Evolutionary conservation across 2,888 invertebrate genomes (phyloP).

Genomic region (Eupithecia subfuscata): DNA sequence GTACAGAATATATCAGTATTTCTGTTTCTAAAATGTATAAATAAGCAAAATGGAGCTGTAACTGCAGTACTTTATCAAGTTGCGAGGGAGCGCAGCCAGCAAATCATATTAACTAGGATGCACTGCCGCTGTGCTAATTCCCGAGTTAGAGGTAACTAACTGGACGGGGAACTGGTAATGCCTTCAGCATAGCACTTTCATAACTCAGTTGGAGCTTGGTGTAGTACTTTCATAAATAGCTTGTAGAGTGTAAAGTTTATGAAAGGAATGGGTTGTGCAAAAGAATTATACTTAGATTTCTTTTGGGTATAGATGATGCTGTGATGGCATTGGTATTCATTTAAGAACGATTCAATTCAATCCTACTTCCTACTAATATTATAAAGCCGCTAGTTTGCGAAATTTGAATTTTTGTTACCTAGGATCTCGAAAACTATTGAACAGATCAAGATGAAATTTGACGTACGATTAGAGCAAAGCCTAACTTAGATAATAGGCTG

Average conservation of each 20-base stretch:
- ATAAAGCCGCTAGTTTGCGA: no score
- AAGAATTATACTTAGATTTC: not conserved
- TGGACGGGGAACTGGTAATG: conserved; percentile 31
- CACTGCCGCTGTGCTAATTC: conserved; percentile 43
- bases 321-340: not conserved
- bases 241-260: not conserved
- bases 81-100: conserved; percentile 53
- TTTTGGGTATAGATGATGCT: not conserved
- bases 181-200: conserved; percentile 22
- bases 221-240: conserved; percentile 1
- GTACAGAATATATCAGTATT: not conserved
- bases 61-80: conserved; percentile 67
- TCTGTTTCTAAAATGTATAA: not conserved
- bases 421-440: no score
- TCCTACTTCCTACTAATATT: no score
- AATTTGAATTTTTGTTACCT: no score
- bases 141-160: conserved; percentile 39
- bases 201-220: conserved; percentile 15
- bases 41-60: conserved; percentile 51
- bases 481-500: no score
- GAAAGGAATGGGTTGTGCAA: not conserved
- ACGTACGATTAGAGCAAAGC: no score
- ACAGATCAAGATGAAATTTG: no score
- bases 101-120: conserved; percentile 73
- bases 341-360: not conserved